These are phyloP conservation scores for Emydoidea blandingii DNA, from an alignment of 2,797 vertebrate genomes.

Conservation along the genomic window DNA sequence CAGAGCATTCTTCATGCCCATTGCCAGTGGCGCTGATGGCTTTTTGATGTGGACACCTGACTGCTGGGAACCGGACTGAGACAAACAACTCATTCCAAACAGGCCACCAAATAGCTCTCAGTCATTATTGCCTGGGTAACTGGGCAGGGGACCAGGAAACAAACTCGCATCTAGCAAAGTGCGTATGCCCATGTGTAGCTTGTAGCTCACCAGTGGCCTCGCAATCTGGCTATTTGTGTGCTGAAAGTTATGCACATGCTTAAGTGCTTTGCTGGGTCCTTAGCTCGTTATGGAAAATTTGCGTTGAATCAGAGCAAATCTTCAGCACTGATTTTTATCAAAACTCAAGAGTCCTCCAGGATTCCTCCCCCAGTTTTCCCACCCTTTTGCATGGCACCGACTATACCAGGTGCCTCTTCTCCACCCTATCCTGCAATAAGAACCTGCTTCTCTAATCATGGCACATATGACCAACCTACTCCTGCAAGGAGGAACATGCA, in stretches of 20 bases:
- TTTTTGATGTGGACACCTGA: conserved; percentile 34
- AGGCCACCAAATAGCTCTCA: conserved; percentile 61
- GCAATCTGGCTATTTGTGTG: not conserved
- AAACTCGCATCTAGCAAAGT: conserved; percentile 67
- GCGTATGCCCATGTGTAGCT: too few relatives aligned
- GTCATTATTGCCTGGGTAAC: conserved; percentile 66
- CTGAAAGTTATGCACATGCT: not conserved
- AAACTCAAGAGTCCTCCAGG: too few relatives aligned
- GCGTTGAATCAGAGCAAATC: not conserved
- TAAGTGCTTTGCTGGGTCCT: not conserved
- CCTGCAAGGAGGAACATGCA: not conserved
- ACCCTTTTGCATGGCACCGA: not conserved
- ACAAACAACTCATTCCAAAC: conserved; percentile 49
- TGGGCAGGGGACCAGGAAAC: conserved; percentile 50
- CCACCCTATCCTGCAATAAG: not conserved
- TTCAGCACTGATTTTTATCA: not conserved
- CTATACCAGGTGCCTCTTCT: not conserved
- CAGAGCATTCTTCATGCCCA: conserved; percentile 33
- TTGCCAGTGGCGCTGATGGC: conserved; percentile 68
- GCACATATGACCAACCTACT: not conserved
- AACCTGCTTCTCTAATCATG: not conserved
- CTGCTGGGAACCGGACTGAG: conserved; percentile 52
- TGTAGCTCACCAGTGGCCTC: conserved; percentile 69
- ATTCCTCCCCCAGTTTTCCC: not conserved
- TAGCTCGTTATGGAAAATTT: conserved; percentile 6